Conservation (phyloP, 2,888 invertebrate genomes). For the Macrophya annulata region DNA sequence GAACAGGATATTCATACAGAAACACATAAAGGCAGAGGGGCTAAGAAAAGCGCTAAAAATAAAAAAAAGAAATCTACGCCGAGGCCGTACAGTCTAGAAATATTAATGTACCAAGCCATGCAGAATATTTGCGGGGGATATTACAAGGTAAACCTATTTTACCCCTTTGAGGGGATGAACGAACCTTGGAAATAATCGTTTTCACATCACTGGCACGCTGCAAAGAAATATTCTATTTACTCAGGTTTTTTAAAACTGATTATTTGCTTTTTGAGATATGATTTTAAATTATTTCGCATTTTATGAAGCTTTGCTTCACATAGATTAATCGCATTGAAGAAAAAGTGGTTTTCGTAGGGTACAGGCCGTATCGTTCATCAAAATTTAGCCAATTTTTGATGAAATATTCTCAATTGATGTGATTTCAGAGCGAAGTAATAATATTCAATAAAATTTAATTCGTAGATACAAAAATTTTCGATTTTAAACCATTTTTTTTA, state of each 20-base stretch:
- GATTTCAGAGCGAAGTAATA: too few relatives aligned
- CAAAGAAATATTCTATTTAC: not conserved
- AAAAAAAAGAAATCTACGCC: constrained; percentile 86
- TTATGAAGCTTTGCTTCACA: too few relatives aligned
- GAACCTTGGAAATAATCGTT: not conserved
- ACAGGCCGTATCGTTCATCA: too few relatives aligned
- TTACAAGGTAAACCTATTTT: constrained; percentile 86
- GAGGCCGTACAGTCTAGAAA: constrained; percentile 90
- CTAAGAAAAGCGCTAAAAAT: constrained; percentile 82
- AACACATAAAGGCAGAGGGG: constrained; percentile 77
- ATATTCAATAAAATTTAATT: too few relatives aligned
- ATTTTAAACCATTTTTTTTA: too few relatives aligned
- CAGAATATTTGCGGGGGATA: constrained; percentile 97
- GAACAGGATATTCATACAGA: constrained; percentile 86
- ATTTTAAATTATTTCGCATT: not conserved
- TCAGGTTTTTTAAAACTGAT: not conserved
- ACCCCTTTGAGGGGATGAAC: not conserved
- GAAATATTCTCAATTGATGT: too few relatives aligned
- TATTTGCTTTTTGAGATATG: not conserved
- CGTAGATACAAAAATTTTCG: too few relatives aligned
- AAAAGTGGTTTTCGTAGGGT: too few relatives aligned
- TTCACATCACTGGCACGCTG: not conserved
- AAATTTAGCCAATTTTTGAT: too few relatives aligned
- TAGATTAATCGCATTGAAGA: too few relatives aligned
- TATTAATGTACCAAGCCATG: constrained; percentile 93